Evolutionary conservation across 2,113 vertebrate genomes (phyloP).

Genomic region (Macaca nemestrina): DNA sequence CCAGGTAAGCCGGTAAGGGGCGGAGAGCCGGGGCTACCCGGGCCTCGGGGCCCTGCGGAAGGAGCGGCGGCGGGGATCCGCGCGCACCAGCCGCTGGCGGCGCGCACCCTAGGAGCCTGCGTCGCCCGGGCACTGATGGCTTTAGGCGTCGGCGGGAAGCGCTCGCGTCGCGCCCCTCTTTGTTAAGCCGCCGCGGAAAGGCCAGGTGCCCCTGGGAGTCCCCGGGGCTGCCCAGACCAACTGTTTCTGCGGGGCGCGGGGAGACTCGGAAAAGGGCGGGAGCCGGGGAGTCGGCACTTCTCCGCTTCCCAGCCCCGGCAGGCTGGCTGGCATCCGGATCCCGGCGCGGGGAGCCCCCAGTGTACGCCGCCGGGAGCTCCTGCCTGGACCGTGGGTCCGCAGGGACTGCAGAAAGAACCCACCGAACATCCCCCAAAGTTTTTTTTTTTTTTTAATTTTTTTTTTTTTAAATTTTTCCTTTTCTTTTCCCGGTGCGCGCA

Average conservation of each 20-base stretch:
- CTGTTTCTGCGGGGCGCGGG: background rate
- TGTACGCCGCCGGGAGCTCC: background rate
- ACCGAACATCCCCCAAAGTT: constrained; percentile 42
- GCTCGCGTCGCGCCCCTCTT: constrained; percentile 49
- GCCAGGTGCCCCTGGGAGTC: background rate
- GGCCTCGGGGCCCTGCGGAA: constrained; percentile 30
- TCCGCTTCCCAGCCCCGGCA: background rate
- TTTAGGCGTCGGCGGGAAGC: constrained; percentile 38
- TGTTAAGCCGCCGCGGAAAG: constrained; percentile 47
- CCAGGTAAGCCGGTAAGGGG: constrained; percentile 86
- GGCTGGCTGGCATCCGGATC: background rate
- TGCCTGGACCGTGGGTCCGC: background rate
- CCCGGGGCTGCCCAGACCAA: background rate
- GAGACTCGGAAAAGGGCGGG: constrained; percentile 35
- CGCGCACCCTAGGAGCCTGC: constrained; percentile 55
- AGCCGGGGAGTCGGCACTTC: background rate
- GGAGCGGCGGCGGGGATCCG: constrained; percentile 5
- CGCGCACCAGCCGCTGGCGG: constrained; percentile 16
- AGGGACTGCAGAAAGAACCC: background rate
- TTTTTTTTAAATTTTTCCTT: background rate
- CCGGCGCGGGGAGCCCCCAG: background rate
- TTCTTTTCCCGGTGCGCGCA: background rate
- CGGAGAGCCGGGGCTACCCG: background rate
- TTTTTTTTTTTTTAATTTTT: background rate
- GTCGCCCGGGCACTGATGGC: background rate